phyloP scores from a whole-genome alignment of 53 echinoderm and acorn worm genomes.

The Temnopleurus reevesii region DNA sequence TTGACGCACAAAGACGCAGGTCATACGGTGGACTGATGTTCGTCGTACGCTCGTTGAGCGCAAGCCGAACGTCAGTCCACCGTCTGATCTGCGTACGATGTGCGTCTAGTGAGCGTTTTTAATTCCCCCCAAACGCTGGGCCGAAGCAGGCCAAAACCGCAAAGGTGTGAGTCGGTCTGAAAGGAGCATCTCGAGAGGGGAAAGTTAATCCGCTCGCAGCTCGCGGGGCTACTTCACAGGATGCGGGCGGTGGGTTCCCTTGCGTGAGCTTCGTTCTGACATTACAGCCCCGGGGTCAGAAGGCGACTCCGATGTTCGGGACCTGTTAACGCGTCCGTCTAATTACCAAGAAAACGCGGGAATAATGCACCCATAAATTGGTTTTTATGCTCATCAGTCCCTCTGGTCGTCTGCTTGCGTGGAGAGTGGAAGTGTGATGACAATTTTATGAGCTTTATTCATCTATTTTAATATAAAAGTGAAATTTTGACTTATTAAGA shows the following conservation, averaged over 20 bases:
- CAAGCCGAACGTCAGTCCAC: no score
- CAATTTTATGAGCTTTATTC: not conserved
- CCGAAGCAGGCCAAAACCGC: no score
- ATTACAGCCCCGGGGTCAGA: slow-evolving; percentile 12
- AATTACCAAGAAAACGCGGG: slow-evolving; percentile 14
- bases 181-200: slow-evolving; percentile 4
- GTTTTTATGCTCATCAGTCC: not conserved
- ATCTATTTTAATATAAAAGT: not conserved
- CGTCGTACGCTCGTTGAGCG: no score
- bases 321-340: slow-evolving; percentile 36
- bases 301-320: not conserved
- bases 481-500: not conserved
- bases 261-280: slow-evolving; percentile 33
- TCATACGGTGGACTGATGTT: no score
- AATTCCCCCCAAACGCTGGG: no score
- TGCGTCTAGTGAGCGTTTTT: no score
- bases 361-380: slow-evolving; percentile 30
- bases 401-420: not conserved
- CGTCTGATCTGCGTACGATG: no score
- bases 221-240: slow-evolving; percentile 1
- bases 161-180: no score
- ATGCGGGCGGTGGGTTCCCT: not conserved
- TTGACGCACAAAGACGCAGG: no score
- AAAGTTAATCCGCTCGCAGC: not conserved
- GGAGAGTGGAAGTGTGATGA: not conserved